A percentile compares a stretch with the other conserved stretches of the same genome.
Evolutionary conservation across 2,113 vertebrate species (phyloP).

Genomic region (Carollia perspicillata): DNA sequence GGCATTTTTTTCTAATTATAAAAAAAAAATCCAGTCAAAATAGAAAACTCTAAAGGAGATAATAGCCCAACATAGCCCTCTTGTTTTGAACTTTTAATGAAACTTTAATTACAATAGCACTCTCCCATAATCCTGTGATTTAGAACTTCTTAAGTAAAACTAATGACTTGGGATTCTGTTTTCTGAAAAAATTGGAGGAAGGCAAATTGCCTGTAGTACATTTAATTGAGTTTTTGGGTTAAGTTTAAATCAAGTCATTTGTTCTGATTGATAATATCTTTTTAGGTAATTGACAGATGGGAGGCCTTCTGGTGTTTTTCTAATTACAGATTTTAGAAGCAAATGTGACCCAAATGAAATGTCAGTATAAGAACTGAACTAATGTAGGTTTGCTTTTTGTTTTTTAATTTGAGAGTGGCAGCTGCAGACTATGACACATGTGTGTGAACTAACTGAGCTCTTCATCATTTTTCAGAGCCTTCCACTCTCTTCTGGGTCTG

Average conservation of each 20-base stretch:
- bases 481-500: not conserved
- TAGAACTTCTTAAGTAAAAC: slow-evolving; percentile 40
- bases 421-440: not conserved
- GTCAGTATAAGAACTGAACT: slow-evolving; percentile 40
- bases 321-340: slow-evolving; percentile 28
- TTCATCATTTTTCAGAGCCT: slow-evolving; percentile 13
- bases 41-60: not conserved
- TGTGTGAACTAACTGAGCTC: not conserved
- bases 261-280: slow-evolving; percentile 44
- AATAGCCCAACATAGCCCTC: not conserved
- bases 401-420: slow-evolving; percentile 12
- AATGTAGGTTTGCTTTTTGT: not conserved
- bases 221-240: slow-evolving; percentile 55
- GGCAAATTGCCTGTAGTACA: slow-evolving; percentile 21
- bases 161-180: slow-evolving; percentile 35
- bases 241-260: slow-evolving; percentile 50
- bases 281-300: slow-evolving; percentile 48
- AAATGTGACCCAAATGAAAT: slow-evolving; percentile 40
- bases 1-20: not conserved
- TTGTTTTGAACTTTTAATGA: slow-evolving; percentile 38
- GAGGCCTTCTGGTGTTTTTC: slow-evolving; percentile 52
- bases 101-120: not conserved
- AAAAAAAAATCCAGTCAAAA: not conserved
- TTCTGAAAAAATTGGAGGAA: slow-evolving; percentile 36
- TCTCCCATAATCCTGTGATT: not conserved